Base-by-base conservation (phyloP, 2,888 invertebrate species). In the Cryptosula pallasiana region DNA sequence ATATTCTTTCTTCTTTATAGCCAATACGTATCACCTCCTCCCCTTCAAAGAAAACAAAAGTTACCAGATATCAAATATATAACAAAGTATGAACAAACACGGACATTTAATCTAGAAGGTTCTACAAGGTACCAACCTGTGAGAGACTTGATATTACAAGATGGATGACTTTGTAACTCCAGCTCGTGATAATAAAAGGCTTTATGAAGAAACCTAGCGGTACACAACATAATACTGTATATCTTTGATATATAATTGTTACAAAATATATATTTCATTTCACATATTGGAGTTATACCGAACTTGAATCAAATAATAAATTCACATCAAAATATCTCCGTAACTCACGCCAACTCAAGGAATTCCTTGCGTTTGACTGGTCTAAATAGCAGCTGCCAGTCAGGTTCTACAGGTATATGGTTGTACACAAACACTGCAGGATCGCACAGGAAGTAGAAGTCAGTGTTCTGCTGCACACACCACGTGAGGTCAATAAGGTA, bases 371-470 rank as follows among this genome's bases (percentile, higher is more conserved):
- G 9, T 2, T n/a, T 36, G 23, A 70, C 70, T 3, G 70, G 70
- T 27, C 55, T 35, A 45, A 54, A n/a, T 13, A 70, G 45, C 36
- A 70, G 45, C 70, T 70, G 70, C 45, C 35, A 70, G 23, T 54
- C 16, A 3, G n/a, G n/a, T 2, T 70, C 70, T 3, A 54, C 9
- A 29, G 70, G 70, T 2, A 29, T 35, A 23, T 70, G 70, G 25
- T 36, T 54, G 70, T 70, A 70, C 9, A 70, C 29, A 54, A 70
- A 70, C 2, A 54, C 29, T n/a, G 36, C 70, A 13, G 70, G 70
- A 35, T 54, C 45, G 16, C 45, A 36, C 70, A 70, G 36, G 70
- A 70, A 70, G 70, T 70, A 70, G 55, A 70, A 70, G 45, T 70
- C 70, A 25, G 70, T 70, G 35, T 35, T 9, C 27, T 54, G 70